Percentiles rank a stretch among this genome's conserved stretches.
These are phyloP conservation scores for Leucoma salicis DNA, from an alignment of 2,888 invertebrate genomes.

Conservation along the genomic window DNA sequence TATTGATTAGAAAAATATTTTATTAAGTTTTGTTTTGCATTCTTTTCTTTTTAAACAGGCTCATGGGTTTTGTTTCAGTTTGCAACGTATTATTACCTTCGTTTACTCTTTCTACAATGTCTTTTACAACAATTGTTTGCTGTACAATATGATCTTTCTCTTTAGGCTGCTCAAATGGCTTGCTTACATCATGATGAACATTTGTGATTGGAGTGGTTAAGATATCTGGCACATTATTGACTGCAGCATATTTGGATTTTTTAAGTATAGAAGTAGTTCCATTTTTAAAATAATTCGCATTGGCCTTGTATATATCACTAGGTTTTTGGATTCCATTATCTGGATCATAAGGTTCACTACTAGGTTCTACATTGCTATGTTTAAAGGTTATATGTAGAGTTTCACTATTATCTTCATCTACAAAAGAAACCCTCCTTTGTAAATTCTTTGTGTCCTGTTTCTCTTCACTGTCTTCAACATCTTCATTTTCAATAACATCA, in stretches of 20 bases:
- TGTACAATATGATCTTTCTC: conserved; percentile 18
- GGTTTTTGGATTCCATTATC: conserved; percentile 62
- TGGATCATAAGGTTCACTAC: conserved; percentile 43
- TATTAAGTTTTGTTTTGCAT: conserved; percentile 44
- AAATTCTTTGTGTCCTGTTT: conserved; percentile 21
- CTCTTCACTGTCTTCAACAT: conserved; percentile 33
- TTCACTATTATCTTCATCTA: conserved; percentile 61
- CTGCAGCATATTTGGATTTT: conserved; percentile 53
- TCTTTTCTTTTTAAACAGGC: conserved; percentile 67
- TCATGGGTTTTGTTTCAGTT: conserved; percentile 52
- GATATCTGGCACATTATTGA: conserved; percentile 1
- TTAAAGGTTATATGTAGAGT: conserved; percentile 61
- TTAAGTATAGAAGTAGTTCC: conserved; percentile 65
- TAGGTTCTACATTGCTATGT: conserved; percentile 53
- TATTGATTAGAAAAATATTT: too few species aligned
- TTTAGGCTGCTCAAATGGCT: neutral
- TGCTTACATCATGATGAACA: neutral
- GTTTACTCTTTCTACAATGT: conserved; percentile 55
- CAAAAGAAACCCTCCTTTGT: conserved; percentile 63
- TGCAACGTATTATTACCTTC: conserved; percentile 32
- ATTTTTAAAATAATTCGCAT: conserved; percentile 44
- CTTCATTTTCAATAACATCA: conserved; percentile 50
- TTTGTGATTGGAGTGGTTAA: neutral
- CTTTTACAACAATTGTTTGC: conserved; percentile 44
- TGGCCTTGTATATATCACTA: conserved; percentile 67